These are phyloP conservation scores for Merops nubicus DNA, from an alignment of 2,113 vertebrate genomes.

Conservation along the genomic window DNA sequence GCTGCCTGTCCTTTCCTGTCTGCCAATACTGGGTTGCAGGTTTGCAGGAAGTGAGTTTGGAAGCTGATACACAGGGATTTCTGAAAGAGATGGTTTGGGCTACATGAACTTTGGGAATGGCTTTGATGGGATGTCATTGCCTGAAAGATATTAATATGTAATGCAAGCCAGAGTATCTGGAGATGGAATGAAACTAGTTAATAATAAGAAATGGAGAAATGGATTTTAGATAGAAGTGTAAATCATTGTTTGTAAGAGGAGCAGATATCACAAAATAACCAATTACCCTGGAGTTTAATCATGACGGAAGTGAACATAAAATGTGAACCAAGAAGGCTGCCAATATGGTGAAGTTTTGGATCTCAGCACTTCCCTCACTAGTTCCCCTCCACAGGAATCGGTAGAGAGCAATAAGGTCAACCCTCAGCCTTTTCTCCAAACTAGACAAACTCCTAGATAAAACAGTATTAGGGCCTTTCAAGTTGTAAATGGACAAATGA, in stretches of 20 bases:
- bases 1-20: not conserved
- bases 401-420: too few relatives aligned
- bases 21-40: too few relatives aligned
- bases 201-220: not conserved
- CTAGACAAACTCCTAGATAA: not conserved
- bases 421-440: not conserved
- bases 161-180: not conserved
- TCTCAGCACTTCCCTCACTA: too few relatives aligned
- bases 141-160: not conserved
- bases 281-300: not conserved
- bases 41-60: not conserved
- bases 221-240: not conserved
- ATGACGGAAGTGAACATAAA: not conserved
- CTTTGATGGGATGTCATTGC: not conserved
- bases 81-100: not conserved
- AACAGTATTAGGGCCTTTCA: not conserved
- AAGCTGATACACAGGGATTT: not conserved
- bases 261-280: not conserved
- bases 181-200: not conserved
- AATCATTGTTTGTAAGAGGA: not conserved
- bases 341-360: not conserved
- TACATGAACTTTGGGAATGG: not conserved
- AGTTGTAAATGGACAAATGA: not conserved
- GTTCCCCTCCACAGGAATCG: too few relatives aligned
- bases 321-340: not conserved